Evolutionary conservation across 2,797 vertebrate species (phyloP).

Genomic region (Sebastes vulpes): DNA sequence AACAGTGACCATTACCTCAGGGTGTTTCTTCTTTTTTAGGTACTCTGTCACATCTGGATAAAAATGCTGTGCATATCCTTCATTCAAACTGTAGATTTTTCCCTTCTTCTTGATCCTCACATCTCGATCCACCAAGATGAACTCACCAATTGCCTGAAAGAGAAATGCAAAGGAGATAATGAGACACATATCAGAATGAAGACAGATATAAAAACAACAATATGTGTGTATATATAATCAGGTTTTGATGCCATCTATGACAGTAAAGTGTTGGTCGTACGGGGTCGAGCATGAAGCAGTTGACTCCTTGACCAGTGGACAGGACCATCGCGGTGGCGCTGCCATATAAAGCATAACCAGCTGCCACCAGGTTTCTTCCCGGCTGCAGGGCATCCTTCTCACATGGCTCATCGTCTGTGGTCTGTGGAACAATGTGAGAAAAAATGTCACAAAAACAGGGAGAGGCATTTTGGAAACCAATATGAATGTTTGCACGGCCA

Average conservation of each 20-base stretch:
- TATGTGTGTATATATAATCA: background rate
- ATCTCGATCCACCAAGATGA: constrained; percentile 93
- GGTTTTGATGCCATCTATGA: background rate
- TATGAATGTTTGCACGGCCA: background rate
- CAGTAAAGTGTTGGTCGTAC: constrained; percentile 75
- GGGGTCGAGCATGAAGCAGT: constrained; percentile 98
- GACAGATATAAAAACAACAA: background rate
- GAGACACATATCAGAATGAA: background rate
- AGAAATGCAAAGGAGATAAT: background rate
- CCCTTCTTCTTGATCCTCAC: constrained; percentile 96
- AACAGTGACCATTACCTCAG: constrained; percentile 82
- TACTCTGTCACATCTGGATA: constrained; percentile 93
- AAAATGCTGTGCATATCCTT: constrained; percentile 95
- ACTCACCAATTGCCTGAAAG: constrained; percentile 94
- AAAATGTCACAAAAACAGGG: background rate
- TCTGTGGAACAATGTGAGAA: constrained; percentile 63
- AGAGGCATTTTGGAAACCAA: background rate
- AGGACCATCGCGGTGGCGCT: constrained; percentile 98
- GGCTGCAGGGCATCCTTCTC: constrained; percentile 93
- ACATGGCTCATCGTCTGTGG: constrained; percentile 85
- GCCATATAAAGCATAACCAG: constrained; percentile 96
- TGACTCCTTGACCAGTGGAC: constrained; percentile 92
- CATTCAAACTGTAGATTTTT: constrained; percentile 97
- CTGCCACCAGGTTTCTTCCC: constrained; percentile 93
- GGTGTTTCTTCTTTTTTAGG: constrained; percentile 94